A percentile compares a stretch with the other conserved stretches of the same genome.
Evolutionary conservation across 2,797 vertebrate species (phyloP).

Genomic region (Coilia nasus): DNA sequence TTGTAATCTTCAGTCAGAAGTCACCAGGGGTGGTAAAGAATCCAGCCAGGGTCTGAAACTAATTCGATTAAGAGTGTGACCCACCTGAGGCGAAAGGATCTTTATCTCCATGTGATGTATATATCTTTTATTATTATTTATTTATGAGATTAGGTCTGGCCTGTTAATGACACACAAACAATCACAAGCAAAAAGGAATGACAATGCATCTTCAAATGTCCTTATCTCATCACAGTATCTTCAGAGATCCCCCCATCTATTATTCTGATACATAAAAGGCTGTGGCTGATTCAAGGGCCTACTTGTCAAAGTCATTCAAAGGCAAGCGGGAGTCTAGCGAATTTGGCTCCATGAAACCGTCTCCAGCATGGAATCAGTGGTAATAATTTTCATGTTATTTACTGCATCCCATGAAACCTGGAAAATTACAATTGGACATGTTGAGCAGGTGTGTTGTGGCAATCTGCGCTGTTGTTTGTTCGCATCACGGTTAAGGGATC

Average conservation of each 20-base stretch:
- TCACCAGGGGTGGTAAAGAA: constrained; percentile 82
- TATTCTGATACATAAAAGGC: constrained; percentile 62
- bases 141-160: constrained; percentile 79
- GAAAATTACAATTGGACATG: constrained; percentile 47
- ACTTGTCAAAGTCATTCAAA: constrained; percentile 43
- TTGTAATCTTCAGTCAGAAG: constrained; percentile 82
- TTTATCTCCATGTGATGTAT: constrained; percentile 55
- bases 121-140: constrained; percentile 64
- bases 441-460: constrained; percentile 24
- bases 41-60: constrained; percentile 76
- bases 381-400: constrained; percentile 44
- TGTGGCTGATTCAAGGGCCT: constrained; percentile 37
- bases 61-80: constrained; percentile 80
- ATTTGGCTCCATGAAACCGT: background rate
- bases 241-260: constrained; percentile 57
- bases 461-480: background rate
- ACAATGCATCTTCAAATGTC: constrained; percentile 70
- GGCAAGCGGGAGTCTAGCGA: background rate
- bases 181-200: constrained; percentile 71
- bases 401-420: constrained; percentile 39
- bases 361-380: constrained; percentile 34
- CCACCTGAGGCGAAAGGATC: constrained; percentile 80
- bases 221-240: constrained; percentile 55
- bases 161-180: constrained; percentile 80
- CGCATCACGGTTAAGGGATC: background rate